Percentiles rank a stretch among this genome's conserved stretches.
These are phyloP conservation scores for Aeoliscus strigatus DNA, from an alignment of 2,797 vertebrate species.

Conservation along the genomic window DNA sequence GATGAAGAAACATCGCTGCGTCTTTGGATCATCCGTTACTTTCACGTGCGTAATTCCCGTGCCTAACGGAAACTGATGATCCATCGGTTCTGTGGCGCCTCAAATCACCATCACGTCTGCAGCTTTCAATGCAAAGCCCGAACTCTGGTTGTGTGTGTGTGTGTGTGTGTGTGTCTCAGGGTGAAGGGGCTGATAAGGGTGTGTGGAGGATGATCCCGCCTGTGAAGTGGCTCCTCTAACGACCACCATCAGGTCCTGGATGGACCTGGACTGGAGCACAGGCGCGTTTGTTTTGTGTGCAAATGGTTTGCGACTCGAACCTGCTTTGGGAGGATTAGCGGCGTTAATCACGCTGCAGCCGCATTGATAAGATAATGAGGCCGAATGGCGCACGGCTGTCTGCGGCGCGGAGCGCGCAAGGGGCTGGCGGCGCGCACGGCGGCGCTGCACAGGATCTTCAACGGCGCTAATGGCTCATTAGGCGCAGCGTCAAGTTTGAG, in stretches of 20 bases:
- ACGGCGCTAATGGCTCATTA: too few species aligned
- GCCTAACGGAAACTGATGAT: too few species aligned
- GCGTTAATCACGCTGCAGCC: conserved; percentile 22
- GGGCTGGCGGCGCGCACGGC: too few species aligned
- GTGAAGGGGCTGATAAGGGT: background rate
- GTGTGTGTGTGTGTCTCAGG: too few species aligned
- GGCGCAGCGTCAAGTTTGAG: too few species aligned
- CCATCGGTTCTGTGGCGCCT: background rate
- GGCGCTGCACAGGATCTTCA: conserved; percentile 10
- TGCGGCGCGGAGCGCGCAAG: conserved; percentile 9
- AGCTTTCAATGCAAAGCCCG: background rate
- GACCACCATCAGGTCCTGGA: background rate
- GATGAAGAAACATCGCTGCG: too few species aligned
- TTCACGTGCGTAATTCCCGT: too few species aligned
- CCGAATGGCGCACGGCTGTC: too few species aligned
- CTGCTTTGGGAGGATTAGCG: conserved; percentile 24
- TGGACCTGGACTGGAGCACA: background rate
- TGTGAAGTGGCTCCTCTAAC: background rate
- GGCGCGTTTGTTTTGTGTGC: conserved; percentile 15
- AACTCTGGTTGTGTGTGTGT: too few species aligned
- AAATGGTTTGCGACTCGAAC: conserved; percentile 9
- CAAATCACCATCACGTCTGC: background rate
- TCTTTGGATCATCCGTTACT: too few species aligned
- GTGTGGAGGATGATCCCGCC: background rate
- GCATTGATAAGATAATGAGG: conserved; percentile 48